Evolutionary conservation across 1,140 invertebrate genomes (phyloP), one percentile per base, ranked within the genome.

Genomic region (Drosophila insularis): DNA sequence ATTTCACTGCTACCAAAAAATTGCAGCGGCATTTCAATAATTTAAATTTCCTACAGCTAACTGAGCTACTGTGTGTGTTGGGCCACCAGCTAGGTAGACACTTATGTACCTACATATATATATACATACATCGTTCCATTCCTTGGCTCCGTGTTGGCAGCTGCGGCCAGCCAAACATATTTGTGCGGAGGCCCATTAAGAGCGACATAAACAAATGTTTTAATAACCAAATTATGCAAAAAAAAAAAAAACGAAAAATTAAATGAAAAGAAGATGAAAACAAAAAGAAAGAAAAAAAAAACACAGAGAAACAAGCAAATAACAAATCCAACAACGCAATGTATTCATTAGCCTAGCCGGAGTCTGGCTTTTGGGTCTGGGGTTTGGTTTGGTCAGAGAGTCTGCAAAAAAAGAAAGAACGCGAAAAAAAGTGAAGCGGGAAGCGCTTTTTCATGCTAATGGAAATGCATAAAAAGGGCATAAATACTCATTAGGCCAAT

Each of bases 191-290:
- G 78, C 71, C 78, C 64, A 78, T 87, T 87, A 87, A 59, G 81
- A 54, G 78, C 65, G 55, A 81, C 81, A 87, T 86, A 86, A 86
- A 86, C 82, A 77, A 86, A 86, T 86, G 80, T 82, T 81, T 87
- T 87, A 87, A 86, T 87, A 86, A 87, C 74, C 71, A 87, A 87
- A 86, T 86, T 86, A 87, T 86, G 78, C 81, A 70, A 68, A 71
- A 74, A 31, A 70, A 31, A 53, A 71, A 61, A 55, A 58, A 66
- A n/a, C 68, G 35, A 72, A 64, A 61, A 39, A 31, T 55, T 46
- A 66, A 37, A 11, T 21, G 17, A 50, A 50, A 50, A 50, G 8
- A 50, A 50, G 19, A 50, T 21, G 8, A 50, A 50, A 70, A 68
- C 27, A 71, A 69, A 21, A 70, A 32, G 55, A 71, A 61, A 60